Evolutionary conservation across 2,797 vertebrate species (phyloP), one percentile per base, ranked within the genome.

Genomic region (Esox masquinongy): DNA sequence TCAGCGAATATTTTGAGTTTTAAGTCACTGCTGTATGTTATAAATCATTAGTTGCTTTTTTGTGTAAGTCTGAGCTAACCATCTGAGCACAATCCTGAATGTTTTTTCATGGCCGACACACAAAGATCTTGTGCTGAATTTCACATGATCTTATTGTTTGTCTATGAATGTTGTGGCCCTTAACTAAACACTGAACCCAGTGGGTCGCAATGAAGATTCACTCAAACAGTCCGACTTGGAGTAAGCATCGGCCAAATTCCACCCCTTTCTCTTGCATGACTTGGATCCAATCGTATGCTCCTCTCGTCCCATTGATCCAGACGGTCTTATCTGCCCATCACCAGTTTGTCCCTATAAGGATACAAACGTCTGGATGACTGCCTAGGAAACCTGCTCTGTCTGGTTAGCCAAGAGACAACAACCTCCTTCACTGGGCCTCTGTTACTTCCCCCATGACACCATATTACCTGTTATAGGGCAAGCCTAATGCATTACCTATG

Each of bases 161-260:
- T 31, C 61, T 0, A 16, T 8, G 7, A 66, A 29, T 7, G 12
- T 19, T 17, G 4, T 67, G 15, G 26, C 29, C 29, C 29, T 66
- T 16, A 71, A 49, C 43, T 31, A n/a, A 31, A 69, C 9, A 49
- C 19, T 17, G 19, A 72, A 29, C 39, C 36, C 47, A 9, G 1
- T 29, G 68, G 26, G 22, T n/a, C 22, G 22, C 56, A 24, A 9
- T 24, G 16, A 59, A 8, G 56, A 59, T 24, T 22, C 56, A 24
- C 56, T 19, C 22, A 8, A 64, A 75, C 26, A 24, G 49, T 43
- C 61, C 15, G 2, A 73, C 59, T 78, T 22, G 53, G 47, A 74
- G 34, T 59, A 4, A 79, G 63, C 72, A 85, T 86, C 80, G 78
- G 80, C 80, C 49, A 82, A 75, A 81, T 79, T 73, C 51, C 31